Evolutionary conservation across 2,113 vertebrate species (phyloP), one percentile per base, ranked within the genome.

Genomic region (Sander lucioperca): DNA sequence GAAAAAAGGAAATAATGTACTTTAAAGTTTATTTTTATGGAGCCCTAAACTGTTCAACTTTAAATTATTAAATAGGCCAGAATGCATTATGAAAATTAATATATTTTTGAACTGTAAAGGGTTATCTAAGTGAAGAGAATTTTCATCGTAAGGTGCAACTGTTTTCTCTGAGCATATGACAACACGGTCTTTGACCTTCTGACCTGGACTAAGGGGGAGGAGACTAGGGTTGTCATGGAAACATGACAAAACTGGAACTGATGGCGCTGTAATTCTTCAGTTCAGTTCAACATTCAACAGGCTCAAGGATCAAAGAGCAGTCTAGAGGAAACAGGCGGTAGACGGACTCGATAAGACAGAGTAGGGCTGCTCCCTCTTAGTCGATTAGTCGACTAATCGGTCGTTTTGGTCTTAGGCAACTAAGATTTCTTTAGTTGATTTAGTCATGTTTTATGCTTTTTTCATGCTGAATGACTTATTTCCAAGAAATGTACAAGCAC

Each of bases 221-320:
- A 71, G 69, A 58, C 33, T 36, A 7, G 30, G 33, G 50, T 62
- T 68, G 75, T 79, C 80, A 81, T n/a, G 43, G 54, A 88, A 86
- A 88, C 80, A 83, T 86, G 86, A 84, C 74, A 56, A 76, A 78
- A 77, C 69, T 83, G 74, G 67, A 82, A 81, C 86, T 23, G 79
- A 83, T 77, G 85, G 73, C 76, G 83, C 74, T 59, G 68, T 74
- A 79, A 82, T n/a, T 83, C 80, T 66, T 81, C 70, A 78, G 62
- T 66, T 81, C 67, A 78, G 62, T 56, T 84, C n/a, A 75, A 76
- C 73, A 51, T 82, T 80, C 76, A 87, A 79, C 65, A 79, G 66
- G 30, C 65, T 43, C 25, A 27, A 33, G 58, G 84, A 70, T 88
- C 84, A 91, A 87, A 87, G 81, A 77, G 27, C 80, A 75, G 74